Conservation (phyloP, 1,140 invertebrate species). For the Branchinecta lindahli region DNA sequence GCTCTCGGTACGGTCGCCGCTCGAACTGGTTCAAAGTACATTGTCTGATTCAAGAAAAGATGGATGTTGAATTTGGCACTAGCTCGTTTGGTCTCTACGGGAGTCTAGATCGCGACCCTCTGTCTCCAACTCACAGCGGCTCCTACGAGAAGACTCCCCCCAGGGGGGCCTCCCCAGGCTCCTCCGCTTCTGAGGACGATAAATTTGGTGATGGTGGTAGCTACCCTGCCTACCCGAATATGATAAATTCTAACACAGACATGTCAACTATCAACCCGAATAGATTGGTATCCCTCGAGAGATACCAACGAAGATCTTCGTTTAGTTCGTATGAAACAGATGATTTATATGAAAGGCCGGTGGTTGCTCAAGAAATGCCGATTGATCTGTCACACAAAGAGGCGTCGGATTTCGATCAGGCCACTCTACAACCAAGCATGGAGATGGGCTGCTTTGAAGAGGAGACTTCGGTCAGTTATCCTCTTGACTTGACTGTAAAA, state of each 20-base stretch:
- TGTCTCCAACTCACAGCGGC: not conserved
- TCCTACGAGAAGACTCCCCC: too few relatives aligned
- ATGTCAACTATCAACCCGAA: too few relatives aligned
- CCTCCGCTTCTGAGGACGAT: too few relatives aligned
- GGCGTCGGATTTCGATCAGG: not conserved
- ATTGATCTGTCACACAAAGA: not conserved
- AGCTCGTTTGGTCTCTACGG: conserved; percentile 2
- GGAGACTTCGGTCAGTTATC: not conserved
- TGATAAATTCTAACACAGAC: too few relatives aligned
- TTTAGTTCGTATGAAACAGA: too few relatives aligned
- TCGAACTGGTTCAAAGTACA: conserved; percentile 37
- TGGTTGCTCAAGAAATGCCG: not conserved
- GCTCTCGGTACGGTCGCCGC: conserved; percentile 29
- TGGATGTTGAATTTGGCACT: conserved; percentile 7
- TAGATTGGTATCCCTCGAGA: too few relatives aligned
- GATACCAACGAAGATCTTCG: too few relatives aligned
- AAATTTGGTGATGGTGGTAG: too few relatives aligned
- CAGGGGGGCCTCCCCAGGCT: too few relatives aligned
- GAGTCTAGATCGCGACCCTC: not conserved
- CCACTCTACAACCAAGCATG: not conserved
- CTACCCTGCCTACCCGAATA: too few relatives aligned
- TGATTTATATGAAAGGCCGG: too few relatives aligned
- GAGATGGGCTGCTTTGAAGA: not conserved
- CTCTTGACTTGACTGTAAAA: not conserved
- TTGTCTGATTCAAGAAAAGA: conserved; percentile 31